Percentiles rank a stretch among this genome's conserved stretches.
Conservation (phyloP, 2,113 vertebrate species). For the Cyanocitta stelleri region DNA sequence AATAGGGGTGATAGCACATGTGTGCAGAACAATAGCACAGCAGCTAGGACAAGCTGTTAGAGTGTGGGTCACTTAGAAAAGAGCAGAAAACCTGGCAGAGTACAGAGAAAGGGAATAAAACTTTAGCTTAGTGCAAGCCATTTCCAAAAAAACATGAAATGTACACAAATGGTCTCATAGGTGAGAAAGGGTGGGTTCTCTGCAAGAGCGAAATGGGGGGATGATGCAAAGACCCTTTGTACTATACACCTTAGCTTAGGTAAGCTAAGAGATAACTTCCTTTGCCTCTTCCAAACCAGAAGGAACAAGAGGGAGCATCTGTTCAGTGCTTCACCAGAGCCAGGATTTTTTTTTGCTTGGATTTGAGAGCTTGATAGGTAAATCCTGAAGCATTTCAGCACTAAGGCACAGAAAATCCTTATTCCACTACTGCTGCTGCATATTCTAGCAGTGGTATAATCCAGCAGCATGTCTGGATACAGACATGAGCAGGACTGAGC, state of each 20-base stretch:
- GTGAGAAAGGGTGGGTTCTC: neutral
- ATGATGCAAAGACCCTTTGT: neutral
- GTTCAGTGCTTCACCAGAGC: neutral
- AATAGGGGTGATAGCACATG: neutral
- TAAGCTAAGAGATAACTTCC: neutral
- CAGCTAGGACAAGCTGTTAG: neutral
- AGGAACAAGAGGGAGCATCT: neutral
- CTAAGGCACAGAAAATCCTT: neutral
- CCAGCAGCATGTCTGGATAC: neutral
- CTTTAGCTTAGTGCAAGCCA: rapidly evolving
- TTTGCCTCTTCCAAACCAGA: neutral
- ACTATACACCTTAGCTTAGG: neutral
- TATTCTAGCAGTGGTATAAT: neutral
- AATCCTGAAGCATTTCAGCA: neutral
- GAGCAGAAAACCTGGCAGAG: neutral
- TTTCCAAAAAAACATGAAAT: neutral
- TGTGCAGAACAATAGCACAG: neutral
- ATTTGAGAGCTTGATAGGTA: neutral
- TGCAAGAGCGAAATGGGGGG: neutral
- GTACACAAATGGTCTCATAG: neutral
- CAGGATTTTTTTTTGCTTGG: neutral
- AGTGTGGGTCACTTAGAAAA: neutral
- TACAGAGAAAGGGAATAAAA: neutral
- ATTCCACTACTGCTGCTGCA: neutral
- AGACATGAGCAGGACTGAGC: neutral